Evolutionary conservation across 2,797 vertebrate species (phyloP).

Genomic region (Sebastiscus albofasciatus): DNA sequence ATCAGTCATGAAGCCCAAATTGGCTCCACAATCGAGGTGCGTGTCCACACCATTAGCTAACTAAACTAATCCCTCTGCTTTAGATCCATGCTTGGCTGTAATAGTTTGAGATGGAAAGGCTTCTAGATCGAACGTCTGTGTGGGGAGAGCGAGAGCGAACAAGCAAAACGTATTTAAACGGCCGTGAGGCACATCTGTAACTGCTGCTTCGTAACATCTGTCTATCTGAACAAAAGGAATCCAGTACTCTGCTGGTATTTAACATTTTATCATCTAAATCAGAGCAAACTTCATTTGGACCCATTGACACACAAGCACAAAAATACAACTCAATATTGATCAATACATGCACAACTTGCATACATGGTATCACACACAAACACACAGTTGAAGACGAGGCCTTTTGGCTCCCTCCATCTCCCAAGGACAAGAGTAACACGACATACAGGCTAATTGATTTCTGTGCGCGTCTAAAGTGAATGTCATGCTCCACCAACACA

Average conservation of each 20-base stretch:
- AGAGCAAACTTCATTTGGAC: not conserved
- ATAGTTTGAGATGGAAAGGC: not conserved
- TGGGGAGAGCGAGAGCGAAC: not conserved
- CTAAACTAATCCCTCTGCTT: constrained; percentile 8
- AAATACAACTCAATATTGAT: not conserved
- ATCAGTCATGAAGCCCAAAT: not conserved
- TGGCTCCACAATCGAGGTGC: not conserved
- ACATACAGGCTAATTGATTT: constrained; percentile 65
- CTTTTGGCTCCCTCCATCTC: constrained; percentile 3
- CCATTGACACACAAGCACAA: not conserved
- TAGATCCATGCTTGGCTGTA: not conserved
- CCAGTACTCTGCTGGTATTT: not conserved
- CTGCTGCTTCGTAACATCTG: not conserved
- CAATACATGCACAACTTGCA: not conserved
- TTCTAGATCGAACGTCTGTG: not conserved
- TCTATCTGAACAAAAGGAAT: not conserved
- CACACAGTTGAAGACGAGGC: constrained; percentile 10
- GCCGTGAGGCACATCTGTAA: not conserved
- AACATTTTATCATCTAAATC: not conserved
- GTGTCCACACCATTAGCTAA: not conserved
- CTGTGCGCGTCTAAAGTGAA: constrained; percentile 46
- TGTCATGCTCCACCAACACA: constrained; percentile 51
- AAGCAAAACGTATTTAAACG: not conserved
- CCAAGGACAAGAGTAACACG: constrained; percentile 43
- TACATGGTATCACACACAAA: not conserved